phyloP scores from a whole-genome alignment of 2,113 vertebrate genomes.

The Cynoglossus semilaevis region DNA sequence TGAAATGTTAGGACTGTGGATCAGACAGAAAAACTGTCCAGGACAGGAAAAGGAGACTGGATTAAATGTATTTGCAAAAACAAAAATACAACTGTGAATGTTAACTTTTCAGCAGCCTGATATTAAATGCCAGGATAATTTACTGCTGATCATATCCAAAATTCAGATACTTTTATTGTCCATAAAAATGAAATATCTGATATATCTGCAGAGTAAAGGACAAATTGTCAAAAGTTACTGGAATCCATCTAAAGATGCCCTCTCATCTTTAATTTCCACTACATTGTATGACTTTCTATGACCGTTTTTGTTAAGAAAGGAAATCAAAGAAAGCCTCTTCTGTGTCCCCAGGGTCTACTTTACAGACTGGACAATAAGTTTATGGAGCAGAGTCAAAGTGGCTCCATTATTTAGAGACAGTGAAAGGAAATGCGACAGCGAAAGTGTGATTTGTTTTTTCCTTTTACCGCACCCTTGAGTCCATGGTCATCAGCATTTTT shows the following conservation, averaged over 20 bases:
- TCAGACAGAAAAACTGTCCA: no score
- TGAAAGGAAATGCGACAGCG: not conserved
- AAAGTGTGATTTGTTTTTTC: conserved; percentile 6
- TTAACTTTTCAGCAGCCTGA: no score
- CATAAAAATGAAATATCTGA: no score
- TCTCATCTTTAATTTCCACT: conserved; percentile 12
- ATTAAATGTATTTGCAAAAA: no score
- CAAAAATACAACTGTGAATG: no score
- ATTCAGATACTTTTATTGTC: no score
- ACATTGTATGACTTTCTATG: conserved; percentile 4
- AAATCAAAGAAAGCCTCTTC: conserved; percentile 2
- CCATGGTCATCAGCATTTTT: conserved; percentile 23
- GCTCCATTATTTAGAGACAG: not conserved
- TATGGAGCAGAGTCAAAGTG: conserved; percentile 5
- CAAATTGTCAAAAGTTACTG: not conserved
- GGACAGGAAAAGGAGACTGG: no score
- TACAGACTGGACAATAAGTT: not conserved
- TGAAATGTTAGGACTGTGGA: no score
- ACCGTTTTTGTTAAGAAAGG: not conserved
- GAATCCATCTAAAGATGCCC: conserved; percentile 33
- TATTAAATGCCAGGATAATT: not conserved
- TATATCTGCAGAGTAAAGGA: no score
- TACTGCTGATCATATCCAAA: no score
- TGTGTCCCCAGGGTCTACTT: conserved; percentile 5
- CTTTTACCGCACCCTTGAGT: conserved; percentile 6